Base-by-base conservation (phyloP, 1,140 invertebrate genomes). In the Zaprionus vittiger region DNA sequence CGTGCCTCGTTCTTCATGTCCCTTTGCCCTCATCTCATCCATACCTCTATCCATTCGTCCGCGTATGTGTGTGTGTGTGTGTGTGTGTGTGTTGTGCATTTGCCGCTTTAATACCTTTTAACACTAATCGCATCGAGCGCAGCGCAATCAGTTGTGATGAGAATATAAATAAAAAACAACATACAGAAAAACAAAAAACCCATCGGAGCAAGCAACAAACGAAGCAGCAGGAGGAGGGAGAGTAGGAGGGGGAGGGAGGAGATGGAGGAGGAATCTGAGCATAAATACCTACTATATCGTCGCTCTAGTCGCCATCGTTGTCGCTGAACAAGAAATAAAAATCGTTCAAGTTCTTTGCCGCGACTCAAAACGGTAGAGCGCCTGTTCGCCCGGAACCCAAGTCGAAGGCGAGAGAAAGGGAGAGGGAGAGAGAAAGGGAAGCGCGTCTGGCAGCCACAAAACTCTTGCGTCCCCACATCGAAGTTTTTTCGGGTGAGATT, bases 71-170 rank as follows among this genome's bases (percentile, higher is more conserved):
- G 64, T 47, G 24, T 54, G 64, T 47, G 24, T 62, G 26, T 41
- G 63, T 71, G 64, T 66, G 12, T 62, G 77, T 89, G 65, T 89
- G 83, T 66, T 89, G 81, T 90, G 86, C 85, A 90, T 90, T 90
- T 90, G 85, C 85, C 85, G 85, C 85, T 90, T 90, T 90, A 90
- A 90, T 90, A 90, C 85, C 85, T 90, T 90, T 90, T 90, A 90
- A 90, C 85, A 90, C 85, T 90, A 90, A 90, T 90, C 85, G 85
- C 85, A 90, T 90, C 85, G 86, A 90, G 81, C 85, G 85, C 83
- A 85, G 80, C 81, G 85, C 85, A 90, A 90, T 90, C 85, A 90
- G 86, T 90, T 90, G 85, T 90, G 85, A 90, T 90, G 85, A 85
- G 85, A 90, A 90, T 90, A 90, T 90, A 90, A 90, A 90, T 90